Conservation (phyloP, 2,888 invertebrate genomes). For the Ennomos erosarius region DNA sequence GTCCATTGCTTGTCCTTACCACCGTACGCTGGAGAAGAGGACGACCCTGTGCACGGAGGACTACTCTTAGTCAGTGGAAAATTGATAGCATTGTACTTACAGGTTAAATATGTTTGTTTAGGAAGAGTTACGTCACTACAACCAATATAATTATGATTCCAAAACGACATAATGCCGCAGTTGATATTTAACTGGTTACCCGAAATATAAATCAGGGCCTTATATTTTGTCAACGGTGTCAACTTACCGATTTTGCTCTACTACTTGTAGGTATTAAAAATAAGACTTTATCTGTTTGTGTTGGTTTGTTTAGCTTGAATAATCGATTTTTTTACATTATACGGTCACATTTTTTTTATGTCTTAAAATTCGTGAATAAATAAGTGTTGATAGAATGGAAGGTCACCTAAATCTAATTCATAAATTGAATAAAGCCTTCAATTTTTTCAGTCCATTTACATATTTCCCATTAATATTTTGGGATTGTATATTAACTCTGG, state of each 20-base stretch:
- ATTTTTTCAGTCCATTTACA: slow-evolving; percentile 10
- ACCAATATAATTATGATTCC: too few species aligned
- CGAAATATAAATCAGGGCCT: too few species aligned
- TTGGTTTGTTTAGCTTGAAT: too few species aligned
- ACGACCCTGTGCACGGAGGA: slow-evolving; percentile 67
- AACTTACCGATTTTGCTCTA: too few species aligned
- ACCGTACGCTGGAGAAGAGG: slow-evolving; percentile 58
- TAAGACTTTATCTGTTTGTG: too few species aligned
- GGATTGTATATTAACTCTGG: neutral
- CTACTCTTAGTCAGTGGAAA: slow-evolving; percentile 67
- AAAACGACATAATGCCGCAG: too few species aligned
- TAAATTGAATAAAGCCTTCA: slow-evolving; percentile 7
- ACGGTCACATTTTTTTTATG: neutral
- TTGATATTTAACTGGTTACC: too few species aligned
- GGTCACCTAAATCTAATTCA: slow-evolving; percentile 1
- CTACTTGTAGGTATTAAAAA: too few species aligned
- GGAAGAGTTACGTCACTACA: too few species aligned
- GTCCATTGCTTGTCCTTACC: slow-evolving; percentile 71
- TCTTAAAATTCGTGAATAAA: too few species aligned
- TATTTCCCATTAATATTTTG: slow-evolving; percentile 3
- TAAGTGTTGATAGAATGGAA: neutral
- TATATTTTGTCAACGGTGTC: too few species aligned
- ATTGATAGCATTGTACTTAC: slow-evolving; percentile 68
- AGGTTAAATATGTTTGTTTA: slow-evolving; percentile 50
- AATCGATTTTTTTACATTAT: neutral